phyloP scores from a whole-genome alignment of 53 echinoderm and acorn worm species.

The Pentamera pediparva region DNA sequence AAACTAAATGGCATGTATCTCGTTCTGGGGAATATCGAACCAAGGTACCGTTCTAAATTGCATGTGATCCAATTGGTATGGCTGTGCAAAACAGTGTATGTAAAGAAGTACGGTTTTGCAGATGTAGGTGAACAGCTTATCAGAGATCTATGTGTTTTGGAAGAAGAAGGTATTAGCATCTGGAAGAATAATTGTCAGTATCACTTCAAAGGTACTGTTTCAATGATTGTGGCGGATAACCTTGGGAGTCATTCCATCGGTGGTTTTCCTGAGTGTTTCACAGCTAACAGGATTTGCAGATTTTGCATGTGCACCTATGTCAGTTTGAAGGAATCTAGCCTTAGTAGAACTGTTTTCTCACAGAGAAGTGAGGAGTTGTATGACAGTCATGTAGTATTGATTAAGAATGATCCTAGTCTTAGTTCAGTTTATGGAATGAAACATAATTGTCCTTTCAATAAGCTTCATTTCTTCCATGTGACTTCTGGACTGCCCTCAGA shows the following conservation, averaged over 20 bases:
- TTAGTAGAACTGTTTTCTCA: background rate
- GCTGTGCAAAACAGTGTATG: background rate
- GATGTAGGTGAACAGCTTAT: background rate
- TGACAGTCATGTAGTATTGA: background rate
- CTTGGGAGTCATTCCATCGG: slow-evolving; percentile 10
- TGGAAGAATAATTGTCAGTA: background rate
- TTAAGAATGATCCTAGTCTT: background rate
- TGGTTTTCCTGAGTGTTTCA: background rate
- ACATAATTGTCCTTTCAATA: background rate
- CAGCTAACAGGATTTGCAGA: background rate
- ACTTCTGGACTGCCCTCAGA: slow-evolving; percentile 34
- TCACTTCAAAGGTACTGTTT: background rate
- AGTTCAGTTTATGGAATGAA: background rate
- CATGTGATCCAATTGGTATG: background rate
- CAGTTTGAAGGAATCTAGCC: background rate
- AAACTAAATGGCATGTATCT: slow-evolving; percentile 9
- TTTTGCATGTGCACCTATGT: slow-evolving; percentile 4
- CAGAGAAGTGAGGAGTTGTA: background rate
- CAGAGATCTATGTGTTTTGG: background rate
- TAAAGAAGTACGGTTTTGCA: background rate
- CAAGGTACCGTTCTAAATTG: background rate
- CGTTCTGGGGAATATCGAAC: background rate
- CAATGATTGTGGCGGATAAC: background rate
- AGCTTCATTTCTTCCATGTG: slow-evolving; percentile 25
- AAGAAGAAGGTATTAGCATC: background rate